phyloP scores from a whole-genome alignment of 2,113 vertebrate species.

The Mormyrus lacerda region DNA sequence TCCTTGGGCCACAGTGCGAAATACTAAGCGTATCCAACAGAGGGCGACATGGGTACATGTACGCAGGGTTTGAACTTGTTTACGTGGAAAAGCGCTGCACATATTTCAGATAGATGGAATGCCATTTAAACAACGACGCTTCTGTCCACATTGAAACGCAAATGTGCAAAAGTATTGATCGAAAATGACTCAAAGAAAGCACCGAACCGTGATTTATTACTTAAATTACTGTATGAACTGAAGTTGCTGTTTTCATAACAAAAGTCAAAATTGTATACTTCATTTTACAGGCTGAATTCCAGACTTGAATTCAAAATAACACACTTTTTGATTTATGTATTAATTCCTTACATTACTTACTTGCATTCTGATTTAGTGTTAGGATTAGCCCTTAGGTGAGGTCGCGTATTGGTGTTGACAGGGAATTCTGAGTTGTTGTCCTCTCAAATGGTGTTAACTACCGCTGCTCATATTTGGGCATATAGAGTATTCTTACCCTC shows the following conservation, averaged over 20 bases:
- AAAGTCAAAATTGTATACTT: neutral
- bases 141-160: slow-evolving; percentile 10
- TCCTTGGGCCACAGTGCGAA: neutral
- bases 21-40: slow-evolving; percentile 16
- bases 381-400: neutral
- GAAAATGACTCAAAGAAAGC: neutral
- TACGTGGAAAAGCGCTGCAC: slow-evolving; percentile 12
- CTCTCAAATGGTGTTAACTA: neutral
- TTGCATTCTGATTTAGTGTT: neutral
- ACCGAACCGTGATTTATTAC: neutral
- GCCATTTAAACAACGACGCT: slow-evolving; percentile 23
- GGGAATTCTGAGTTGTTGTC: neutral
- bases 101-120: slow-evolving; percentile 25
- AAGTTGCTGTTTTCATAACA: neutral
- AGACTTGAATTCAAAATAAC: neutral
- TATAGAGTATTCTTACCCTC: neutral
- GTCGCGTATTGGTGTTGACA: neutral
- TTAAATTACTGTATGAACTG: neutral
- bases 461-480: neutral
- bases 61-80: slow-evolving; percentile 10
- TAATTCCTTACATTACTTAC: neutral
- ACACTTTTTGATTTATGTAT: neutral
- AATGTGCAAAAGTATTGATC: neutral
- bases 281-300: neutral
- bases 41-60: slow-evolving; percentile 22